Evolutionary conservation across 2,888 invertebrate genomes (phyloP).

Genomic region (Siphonodentalium dalli): DNA sequence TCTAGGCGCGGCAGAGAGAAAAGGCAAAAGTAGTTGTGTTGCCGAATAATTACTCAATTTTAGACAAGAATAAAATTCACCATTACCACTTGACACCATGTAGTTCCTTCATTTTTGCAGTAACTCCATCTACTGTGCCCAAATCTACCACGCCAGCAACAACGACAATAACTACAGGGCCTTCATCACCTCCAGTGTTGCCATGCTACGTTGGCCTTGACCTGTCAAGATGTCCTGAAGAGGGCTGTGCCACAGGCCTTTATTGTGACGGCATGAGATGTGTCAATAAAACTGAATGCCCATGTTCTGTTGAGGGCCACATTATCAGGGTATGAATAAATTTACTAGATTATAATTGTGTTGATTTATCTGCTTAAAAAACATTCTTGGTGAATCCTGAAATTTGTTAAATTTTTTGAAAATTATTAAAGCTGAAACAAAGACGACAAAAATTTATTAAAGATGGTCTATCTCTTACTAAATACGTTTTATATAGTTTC

Average conservation of each 20-base stretch:
- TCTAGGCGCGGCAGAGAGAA: too few relatives aligned
- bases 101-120: slow-evolving; percentile 7
- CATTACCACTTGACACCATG: too few relatives aligned
- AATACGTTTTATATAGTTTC: too few relatives aligned
- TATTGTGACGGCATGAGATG: slow-evolving; percentile 81
- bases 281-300: slow-evolving; percentile 77
- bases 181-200: slow-evolving; percentile 3
- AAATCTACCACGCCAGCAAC: slow-evolving; percentile 15
- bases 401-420: too few relatives aligned
- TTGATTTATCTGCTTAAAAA: too few relatives aligned
- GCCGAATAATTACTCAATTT: too few relatives aligned
- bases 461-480: too few relatives aligned
- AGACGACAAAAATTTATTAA: too few relatives aligned
- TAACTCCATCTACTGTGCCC: slow-evolving; percentile 7
- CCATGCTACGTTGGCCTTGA: slow-evolving; percentile 46
- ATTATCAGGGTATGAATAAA: slow-evolving; percentile 36
- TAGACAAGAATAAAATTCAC: too few relatives aligned
- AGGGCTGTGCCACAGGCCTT: slow-evolving; percentile 68
- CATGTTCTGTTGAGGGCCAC: slow-evolving; percentile 70
- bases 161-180: slow-evolving; percentile 15
- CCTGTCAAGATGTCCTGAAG: slow-evolving; percentile 54
- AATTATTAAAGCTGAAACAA: too few relatives aligned
- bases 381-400: too few relatives aligned
- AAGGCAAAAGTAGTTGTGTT: too few relatives aligned
- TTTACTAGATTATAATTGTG: neutral